Conservation (phyloP, 2,888 invertebrate species). For the Alloscopus bannaensis region DNA sequence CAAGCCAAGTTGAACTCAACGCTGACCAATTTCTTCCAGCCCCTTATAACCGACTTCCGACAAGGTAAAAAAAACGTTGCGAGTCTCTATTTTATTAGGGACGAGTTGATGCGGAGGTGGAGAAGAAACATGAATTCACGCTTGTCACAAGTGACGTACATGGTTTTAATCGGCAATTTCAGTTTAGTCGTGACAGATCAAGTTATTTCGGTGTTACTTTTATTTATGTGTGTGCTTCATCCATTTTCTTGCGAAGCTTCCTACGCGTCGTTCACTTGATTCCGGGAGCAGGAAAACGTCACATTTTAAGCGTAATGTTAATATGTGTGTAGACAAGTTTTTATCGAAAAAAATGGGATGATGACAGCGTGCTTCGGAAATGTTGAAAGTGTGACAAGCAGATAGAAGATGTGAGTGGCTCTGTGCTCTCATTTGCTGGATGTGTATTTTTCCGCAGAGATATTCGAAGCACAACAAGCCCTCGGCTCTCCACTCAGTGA, state of each 20-base stretch:
- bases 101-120: too few species aligned
- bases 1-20: slow-evolving; percentile 34
- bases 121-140: too few species aligned
- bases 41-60: slow-evolving; percentile 46
- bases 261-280: neutral
- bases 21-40: slow-evolving; percentile 55
- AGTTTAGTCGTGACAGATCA: too few species aligned
- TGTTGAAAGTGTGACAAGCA: slow-evolving; percentile 1
- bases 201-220: too few species aligned
- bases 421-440: neutral
- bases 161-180: too few species aligned
- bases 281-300: neutral
- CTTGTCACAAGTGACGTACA: too few species aligned
- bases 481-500: slow-evolving; percentile 16
- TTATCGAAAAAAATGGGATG: neutral
- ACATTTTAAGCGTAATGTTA: neutral
- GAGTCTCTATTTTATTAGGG: too few species aligned
- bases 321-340: neutral
- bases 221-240: too few species aligned
- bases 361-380: neutral
- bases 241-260: too few species aligned
- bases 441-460: slow-evolving; percentile 44
- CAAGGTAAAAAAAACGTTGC: slow-evolving; percentile 59
- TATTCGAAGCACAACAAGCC: slow-evolving; percentile 48
- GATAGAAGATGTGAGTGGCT: too few species aligned